phyloP scores from a whole-genome alignment of 2,797 vertebrate genomes.

The Dermochelys coriacea region DNA sequence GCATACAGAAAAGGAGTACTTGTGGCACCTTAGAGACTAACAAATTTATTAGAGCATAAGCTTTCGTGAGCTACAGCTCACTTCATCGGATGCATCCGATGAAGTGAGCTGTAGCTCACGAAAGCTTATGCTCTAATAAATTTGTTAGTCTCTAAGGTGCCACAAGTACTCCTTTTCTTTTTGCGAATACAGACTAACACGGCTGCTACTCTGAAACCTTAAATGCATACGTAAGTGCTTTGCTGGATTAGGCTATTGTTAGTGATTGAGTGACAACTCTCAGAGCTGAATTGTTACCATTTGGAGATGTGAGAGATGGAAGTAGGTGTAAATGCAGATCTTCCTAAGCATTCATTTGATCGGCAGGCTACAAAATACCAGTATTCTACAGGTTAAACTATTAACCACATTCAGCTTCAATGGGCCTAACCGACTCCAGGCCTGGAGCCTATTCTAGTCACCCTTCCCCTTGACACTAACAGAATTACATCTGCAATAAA shows the following conservation, averaged over 20 bases:
- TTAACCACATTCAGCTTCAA: neutral
- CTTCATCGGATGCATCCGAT: too few relatives aligned
- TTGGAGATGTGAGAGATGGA: slow-evolving; percentile 2
- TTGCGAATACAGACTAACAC: too few relatives aligned
- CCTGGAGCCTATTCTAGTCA: neutral
- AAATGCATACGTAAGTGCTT: neutral
- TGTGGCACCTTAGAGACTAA: too few relatives aligned
- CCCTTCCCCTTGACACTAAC: neutral
- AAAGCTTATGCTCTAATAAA: too few relatives aligned
- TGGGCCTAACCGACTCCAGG: neutral
- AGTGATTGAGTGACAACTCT: slow-evolving; percentile 19
- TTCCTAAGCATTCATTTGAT: slow-evolving; percentile 1
- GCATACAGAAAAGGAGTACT: too few relatives aligned
- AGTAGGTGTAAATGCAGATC: neutral
- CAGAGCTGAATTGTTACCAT: neutral
- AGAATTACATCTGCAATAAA: neutral
- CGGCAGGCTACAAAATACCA: neutral
- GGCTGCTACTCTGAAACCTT: too few relatives aligned
- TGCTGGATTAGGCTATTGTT: slow-evolving; percentile 29
- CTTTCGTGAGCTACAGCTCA: too few relatives aligned
- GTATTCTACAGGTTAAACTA: fast-evolving
- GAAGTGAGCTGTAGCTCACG: too few relatives aligned
- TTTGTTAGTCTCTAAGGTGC: too few relatives aligned
- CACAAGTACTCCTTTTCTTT: too few relatives aligned
- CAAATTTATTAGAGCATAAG: too few relatives aligned